A percentile compares a stretch with the other conserved stretches of the same genome.
These are phyloP conservation scores for Myoxocephalus aenaeus DNA, from an alignment of 2,797 vertebrate genomes.

Conservation along the genomic window DNA sequence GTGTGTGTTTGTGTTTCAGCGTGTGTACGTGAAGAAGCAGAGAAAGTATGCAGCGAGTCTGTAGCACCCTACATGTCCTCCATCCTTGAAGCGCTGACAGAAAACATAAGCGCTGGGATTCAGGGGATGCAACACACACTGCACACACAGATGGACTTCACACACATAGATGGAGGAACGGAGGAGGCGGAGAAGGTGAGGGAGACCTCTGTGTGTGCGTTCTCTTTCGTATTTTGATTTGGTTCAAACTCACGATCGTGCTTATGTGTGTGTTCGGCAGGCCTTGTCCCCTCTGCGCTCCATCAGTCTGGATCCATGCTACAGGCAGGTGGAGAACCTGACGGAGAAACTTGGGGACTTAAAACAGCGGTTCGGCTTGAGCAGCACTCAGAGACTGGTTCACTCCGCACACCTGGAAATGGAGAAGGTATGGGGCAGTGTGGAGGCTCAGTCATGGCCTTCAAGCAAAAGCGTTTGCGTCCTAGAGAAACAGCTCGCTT, in stretches of 20 bases:
- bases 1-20: slow-evolving; percentile 69
- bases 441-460: neutral
- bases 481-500: neutral
- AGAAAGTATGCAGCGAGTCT: slow-evolving; percentile 82
- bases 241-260: neutral
- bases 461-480: neutral
- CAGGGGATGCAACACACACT: slow-evolving; percentile 65
- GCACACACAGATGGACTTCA: slow-evolving; percentile 68
- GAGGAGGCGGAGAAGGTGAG: slow-evolving; percentile 70
- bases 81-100: slow-evolving; percentile 90
- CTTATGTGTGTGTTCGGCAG: slow-evolving; percentile 43
- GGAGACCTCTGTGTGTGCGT: neutral
- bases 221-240: neutral
- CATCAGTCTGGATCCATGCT: slow-evolving; percentile 59
- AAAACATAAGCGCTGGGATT: slow-evolving; percentile 84
- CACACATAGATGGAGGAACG: slow-evolving; percentile 40
- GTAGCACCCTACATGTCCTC: slow-evolving; percentile 88
- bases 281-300: slow-evolving; percentile 48
- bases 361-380: slow-evolving; percentile 63
- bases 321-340: slow-evolving; percentile 62
- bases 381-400: slow-evolving; percentile 56
- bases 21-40: slow-evolving; percentile 81
- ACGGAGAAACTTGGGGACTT: slow-evolving; percentile 35
- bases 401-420: slow-evolving; percentile 68
- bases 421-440: slow-evolving; percentile 63